Percentiles rank a stretch among this genome's conserved stretches.
These are phyloP conservation scores for Scaptomyza reducta DNA, from an alignment of 2,888 invertebrate genomes.

Conservation along the genomic window DNA sequence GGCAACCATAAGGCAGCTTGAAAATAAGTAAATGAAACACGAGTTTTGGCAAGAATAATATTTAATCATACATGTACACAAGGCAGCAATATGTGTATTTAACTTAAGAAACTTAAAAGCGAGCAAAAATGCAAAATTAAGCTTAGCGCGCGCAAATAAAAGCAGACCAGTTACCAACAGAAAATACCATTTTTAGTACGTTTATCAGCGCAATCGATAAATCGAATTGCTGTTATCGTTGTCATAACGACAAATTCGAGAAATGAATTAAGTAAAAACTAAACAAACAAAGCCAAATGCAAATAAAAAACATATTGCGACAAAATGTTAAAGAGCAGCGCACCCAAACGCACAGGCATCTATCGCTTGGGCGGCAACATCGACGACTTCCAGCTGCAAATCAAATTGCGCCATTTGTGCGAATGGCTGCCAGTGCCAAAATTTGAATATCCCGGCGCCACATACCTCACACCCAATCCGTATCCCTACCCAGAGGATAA, in stretches of 20 bases:
- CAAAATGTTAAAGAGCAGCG: slow-evolving; percentile 39
- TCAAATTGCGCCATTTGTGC: slow-evolving; percentile 72
- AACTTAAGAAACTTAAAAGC: background rate
- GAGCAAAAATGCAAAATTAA: background rate
- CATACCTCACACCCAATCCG: background rate
- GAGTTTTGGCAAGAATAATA: background rate
- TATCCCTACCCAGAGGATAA: slow-evolving; percentile 33
- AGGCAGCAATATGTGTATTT: background rate
- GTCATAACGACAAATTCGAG: slow-evolving; percentile 51
- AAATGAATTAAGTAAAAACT: slow-evolving; percentile 6
- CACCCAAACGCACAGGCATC: slow-evolving; percentile 78
- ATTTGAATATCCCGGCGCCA: slow-evolving; percentile 72
- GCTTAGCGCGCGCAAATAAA: background rate
- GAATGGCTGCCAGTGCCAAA: slow-evolving; percentile 82
- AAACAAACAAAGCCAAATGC: slow-evolving; percentile 24
- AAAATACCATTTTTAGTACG: slow-evolving; percentile 1
- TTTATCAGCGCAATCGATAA: slow-evolving; percentile 8
- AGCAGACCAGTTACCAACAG: background rate
- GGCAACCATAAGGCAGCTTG: slow-evolving; percentile 5
- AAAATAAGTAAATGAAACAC: background rate
- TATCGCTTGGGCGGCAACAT: slow-evolving; percentile 81
- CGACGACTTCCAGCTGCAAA: slow-evolving; percentile 49
- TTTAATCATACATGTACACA: background rate
- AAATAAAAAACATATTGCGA: slow-evolving; percentile 41
- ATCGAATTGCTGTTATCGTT: slow-evolving; percentile 34